phyloP scores from a whole-genome alignment of 2,797 vertebrate species.

The Amniataba percoides region DNA sequence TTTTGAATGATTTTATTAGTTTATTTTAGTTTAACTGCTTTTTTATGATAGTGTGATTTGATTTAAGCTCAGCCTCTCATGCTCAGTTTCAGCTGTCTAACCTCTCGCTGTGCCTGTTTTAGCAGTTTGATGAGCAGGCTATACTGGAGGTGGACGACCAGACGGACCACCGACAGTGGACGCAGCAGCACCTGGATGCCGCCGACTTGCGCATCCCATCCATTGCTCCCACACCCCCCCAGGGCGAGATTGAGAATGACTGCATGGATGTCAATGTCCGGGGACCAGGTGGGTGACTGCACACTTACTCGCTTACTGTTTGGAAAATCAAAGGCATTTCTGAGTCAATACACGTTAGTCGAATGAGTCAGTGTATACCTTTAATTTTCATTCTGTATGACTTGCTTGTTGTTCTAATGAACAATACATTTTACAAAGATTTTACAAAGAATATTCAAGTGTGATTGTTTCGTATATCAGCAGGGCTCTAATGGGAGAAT shows the following conservation, averaged over 20 bases:
- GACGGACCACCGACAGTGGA: slow-evolving; percentile 97
- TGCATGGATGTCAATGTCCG: slow-evolving; percentile 98
- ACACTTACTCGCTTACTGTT: not conserved
- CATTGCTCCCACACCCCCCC: slow-evolving; percentile 96
- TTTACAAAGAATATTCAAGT: not conserved
- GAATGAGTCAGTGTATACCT: not conserved
- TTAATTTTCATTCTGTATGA: not conserved
- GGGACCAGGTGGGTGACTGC: slow-evolving; percentile 89
- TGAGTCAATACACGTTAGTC: not conserved
- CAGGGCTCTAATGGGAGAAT: not conserved
- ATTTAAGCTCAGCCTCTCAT: not conserved
- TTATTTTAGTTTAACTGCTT: not conserved
- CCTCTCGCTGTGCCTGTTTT: not conserved
- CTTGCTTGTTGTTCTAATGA: not conserved
- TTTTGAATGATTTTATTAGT: not conserved
- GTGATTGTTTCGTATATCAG: not conserved
- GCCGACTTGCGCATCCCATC: slow-evolving; percentile 95
- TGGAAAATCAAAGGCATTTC: not conserved
- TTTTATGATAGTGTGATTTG: not conserved
- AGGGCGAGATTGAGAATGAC: slow-evolving; percentile 95
- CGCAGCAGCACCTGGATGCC: slow-evolving; percentile 97
- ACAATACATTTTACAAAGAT: not conserved
- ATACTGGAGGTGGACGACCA: slow-evolving; percentile 91
- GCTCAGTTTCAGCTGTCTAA: not conserved
- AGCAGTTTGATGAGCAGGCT: slow-evolving; percentile 93